Evolutionary conservation across 2,888 invertebrate species (phyloP).

Genomic region (Limnephilus lunatus): DNA sequence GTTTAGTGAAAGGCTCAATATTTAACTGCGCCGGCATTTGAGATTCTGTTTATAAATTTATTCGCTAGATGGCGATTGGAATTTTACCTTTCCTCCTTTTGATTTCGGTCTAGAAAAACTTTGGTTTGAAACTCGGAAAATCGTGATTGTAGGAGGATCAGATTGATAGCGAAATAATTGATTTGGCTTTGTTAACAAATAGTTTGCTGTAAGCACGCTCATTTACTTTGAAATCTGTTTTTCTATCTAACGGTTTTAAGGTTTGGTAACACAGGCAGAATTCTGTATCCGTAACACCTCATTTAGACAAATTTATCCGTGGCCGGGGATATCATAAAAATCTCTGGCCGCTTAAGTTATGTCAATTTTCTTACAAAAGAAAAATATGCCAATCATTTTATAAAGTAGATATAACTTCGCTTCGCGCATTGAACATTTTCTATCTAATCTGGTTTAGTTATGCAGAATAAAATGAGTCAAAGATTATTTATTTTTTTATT

Average conservation of each 20-base stretch:
- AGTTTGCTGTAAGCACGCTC: neutral
- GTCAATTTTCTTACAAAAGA: neutral
- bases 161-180: neutral
- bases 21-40: neutral
- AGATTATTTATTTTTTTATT: constrained; percentile 12
- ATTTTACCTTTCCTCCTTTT: neutral
- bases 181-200: neutral
- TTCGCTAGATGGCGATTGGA: neutral
- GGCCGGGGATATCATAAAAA: no score
- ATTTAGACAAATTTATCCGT: no score
- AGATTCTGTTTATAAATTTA: neutral
- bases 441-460: neutral
- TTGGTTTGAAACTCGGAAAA: neutral
- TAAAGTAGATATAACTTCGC: neutral
- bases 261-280: no score
- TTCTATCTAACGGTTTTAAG: neutral
- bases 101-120: neutral
- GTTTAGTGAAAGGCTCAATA: neutral
- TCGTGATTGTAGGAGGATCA: neutral
- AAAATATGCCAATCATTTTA: neutral
- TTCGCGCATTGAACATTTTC: neutral
- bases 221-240: neutral
- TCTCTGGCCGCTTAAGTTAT: neutral
- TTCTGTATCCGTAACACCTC: no score
- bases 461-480: neutral